A percentile compares a stretch with the other conserved stretches of the same genome.
Evolutionary conservation across 2,113 vertebrate species (phyloP).

Genomic region (Irena cyanogastra): DNA sequence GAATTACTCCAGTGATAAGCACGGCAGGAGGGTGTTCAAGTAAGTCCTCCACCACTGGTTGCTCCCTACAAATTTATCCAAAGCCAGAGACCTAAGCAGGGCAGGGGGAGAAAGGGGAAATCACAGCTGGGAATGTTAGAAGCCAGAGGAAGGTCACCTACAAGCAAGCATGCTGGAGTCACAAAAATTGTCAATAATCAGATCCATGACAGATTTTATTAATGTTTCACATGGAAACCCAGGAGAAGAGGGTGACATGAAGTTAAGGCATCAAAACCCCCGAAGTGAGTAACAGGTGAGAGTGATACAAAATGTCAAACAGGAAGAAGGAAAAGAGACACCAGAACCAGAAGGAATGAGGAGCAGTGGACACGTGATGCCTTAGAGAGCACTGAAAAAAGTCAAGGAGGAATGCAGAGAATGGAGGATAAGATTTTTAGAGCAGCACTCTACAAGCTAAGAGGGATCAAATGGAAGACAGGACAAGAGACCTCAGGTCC

Average conservation of each 20-base stretch:
- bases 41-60: not conserved
- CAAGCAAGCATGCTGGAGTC: not conserved
- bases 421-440: not conserved
- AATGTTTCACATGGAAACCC: not conserved
- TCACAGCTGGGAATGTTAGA: not conserved
- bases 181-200: not conserved
- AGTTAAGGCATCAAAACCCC: not conserved
- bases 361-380: not conserved
- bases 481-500: not conserved
- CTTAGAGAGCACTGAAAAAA: accelerated
- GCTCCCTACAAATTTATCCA: not conserved
- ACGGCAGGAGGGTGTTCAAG: not conserved
- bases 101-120: not conserved
- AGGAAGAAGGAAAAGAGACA: not conserved
- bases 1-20: not conserved
- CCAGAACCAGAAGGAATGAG: not conserved
- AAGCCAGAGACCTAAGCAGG: not conserved
- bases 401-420: not conserved
- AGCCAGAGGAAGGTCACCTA: not conserved
- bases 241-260: not conserved
- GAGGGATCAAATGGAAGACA: not conserved
- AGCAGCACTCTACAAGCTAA: not conserved
- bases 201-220: not conserved
- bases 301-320: not conserved
- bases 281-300: not conserved